These are phyloP conservation scores for Ariolimax columbianus DNA, from an alignment of 2,888 invertebrate species.

Conservation along the genomic window DNA sequence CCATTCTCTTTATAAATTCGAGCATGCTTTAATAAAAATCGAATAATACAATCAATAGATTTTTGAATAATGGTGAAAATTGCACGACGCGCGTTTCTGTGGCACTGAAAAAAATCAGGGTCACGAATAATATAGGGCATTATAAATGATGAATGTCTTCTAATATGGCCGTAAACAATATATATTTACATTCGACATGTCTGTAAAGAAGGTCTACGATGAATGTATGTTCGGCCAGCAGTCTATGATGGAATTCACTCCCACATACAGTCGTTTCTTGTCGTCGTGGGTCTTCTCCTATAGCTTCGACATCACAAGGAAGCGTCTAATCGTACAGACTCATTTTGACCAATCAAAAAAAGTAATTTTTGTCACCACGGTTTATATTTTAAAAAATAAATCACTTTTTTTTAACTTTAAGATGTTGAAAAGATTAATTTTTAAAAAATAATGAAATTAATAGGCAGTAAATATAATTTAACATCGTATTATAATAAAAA, in stretches of 20 bases:
- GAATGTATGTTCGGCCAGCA: background rate
- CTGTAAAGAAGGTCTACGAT: background rate
- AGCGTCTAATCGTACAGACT: slow-evolving; percentile 25
- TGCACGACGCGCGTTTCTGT: no score
- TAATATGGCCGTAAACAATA: background rate
- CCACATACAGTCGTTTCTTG: background rate
- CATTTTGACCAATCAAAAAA: slow-evolving; percentile 31
- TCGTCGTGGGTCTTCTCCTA: background rate
- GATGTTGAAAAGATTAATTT: background rate
- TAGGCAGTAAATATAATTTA: background rate
- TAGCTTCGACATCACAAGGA: slow-evolving; percentile 46
- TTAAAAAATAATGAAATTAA: slow-evolving; percentile 1
- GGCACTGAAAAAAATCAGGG: no score
- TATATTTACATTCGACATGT: slow-evolving; percentile 38
- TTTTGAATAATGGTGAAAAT: no score
- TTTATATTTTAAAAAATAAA: background rate
- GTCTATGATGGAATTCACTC: background rate
- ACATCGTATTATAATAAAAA: background rate
- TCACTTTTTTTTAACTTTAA: background rate
- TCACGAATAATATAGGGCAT: no score
- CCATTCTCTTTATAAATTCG: no score
- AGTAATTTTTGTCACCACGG: slow-evolving; percentile 14
- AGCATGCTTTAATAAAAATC: no score
- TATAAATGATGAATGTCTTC: background rate
- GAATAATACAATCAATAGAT: no score